Percentiles rank a stretch among this genome's conserved stretches.
Evolutionary conservation across 2,797 vertebrate genomes (phyloP).

Genomic region (Phoeniculus purpureus): DNA sequence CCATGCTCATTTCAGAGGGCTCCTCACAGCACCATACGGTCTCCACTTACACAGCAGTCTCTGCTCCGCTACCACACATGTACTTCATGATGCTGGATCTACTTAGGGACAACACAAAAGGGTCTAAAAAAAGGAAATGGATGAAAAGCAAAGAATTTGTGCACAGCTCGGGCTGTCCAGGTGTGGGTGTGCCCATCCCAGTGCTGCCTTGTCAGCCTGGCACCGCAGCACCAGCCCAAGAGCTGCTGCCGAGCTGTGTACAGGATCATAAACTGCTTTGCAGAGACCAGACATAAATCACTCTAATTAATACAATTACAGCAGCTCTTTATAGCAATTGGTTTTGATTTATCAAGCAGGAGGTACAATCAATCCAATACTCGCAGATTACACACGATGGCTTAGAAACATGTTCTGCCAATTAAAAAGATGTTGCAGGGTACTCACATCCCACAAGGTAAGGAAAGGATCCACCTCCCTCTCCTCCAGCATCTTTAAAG

Average conservation of each 20-base stretch:
- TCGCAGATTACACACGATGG: neutral
- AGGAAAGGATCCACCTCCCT: neutral
- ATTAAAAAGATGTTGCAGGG: neutral
- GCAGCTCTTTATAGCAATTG: neutral
- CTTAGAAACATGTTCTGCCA: neutral
- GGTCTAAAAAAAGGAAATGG: neutral
- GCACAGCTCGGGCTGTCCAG: neutral
- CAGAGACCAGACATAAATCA: neutral
- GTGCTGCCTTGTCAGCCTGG: neutral
- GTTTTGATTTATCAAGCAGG: neutral
- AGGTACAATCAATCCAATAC: neutral
- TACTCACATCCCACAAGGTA: neutral
- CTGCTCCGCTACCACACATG: neutral
- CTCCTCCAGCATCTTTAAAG: neutral
- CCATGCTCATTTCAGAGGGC: neutral
- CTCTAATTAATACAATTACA: constrained; percentile 11
- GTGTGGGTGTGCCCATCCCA: neutral
- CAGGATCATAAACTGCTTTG: neutral
- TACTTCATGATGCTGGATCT: accelerated
- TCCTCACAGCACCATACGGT: neutral
- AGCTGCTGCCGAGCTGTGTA: neutral
- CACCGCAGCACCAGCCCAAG: neutral
- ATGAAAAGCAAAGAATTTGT: neutral
- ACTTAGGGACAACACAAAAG: neutral
- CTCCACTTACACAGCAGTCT: neutral